Evolutionary conservation across 1,140 invertebrate genomes (phyloP).

Genomic region (Drosophila subobscura): DNA sequence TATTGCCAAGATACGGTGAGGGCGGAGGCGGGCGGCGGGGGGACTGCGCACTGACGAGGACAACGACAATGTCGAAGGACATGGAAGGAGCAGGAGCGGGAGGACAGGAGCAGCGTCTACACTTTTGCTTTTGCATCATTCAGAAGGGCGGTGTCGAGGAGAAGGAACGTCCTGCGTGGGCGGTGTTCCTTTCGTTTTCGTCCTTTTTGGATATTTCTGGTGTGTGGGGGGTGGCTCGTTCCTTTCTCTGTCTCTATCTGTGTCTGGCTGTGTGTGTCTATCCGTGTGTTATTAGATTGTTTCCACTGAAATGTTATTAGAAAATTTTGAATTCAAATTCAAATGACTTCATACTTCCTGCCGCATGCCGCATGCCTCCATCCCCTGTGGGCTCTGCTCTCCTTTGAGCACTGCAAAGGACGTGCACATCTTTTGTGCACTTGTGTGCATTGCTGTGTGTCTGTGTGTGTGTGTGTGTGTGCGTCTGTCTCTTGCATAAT

Average conservation of each 20-base stretch:
- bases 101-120: constrained; percentile 27
- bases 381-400: neutral
- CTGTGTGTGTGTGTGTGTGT: constrained; percentile 15
- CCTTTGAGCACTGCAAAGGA: constrained; percentile 32
- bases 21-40: constrained; percentile 1
- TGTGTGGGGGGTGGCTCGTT: neutral
- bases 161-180: constrained; percentile 44
- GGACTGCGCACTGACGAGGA: constrained; percentile 23
- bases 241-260: constrained; percentile 7
- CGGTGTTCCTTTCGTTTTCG: constrained; percentile 67
- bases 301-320: constrained; percentile 81
- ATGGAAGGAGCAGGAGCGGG: constrained; percentile 1
- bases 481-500: constrained; percentile 50
- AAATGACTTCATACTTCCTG: constrained; percentile 77
- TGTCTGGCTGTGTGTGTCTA: neutral
- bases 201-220: constrained; percentile 52
- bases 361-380: neutral
- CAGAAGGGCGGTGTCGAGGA: constrained; percentile 13
- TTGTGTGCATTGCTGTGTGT: constrained; percentile 23
- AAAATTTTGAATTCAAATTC: constrained; percentile 82
- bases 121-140: constrained; percentile 70
- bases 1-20: constrained; percentile 75
- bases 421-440: constrained; percentile 62
- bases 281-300: constrained; percentile 76
- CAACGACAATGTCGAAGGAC: constrained; percentile 62